These are phyloP conservation scores for Theonella swinhoei DNA, from an alignment of 37 sponge, comb jelly and placozoan genomes.

Conservation along the genomic window DNA sequence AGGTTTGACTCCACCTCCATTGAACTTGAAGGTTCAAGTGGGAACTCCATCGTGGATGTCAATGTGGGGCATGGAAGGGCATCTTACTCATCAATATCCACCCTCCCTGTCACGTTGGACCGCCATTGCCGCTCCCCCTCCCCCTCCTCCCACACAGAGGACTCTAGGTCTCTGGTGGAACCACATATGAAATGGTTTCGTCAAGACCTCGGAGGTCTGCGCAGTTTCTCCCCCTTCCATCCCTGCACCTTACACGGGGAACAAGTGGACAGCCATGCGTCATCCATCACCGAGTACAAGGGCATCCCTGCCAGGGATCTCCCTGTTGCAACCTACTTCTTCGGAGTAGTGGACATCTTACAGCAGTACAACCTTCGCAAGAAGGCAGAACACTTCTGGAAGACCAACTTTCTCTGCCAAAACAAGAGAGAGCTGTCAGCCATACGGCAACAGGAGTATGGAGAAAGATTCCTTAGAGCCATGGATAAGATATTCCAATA, in stretches of 20 bases:
- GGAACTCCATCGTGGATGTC: slow-evolving; percentile 33
- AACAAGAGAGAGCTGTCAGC: slow-evolving; percentile 70
- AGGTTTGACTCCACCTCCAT: background rate
- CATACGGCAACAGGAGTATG: slow-evolving; percentile 68
- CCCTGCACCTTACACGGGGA: slow-evolving; percentile 13
- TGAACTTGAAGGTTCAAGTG: slow-evolving; percentile 1
- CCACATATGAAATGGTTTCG: slow-evolving; percentile 63
- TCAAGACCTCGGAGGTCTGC: slow-evolving; percentile 70
- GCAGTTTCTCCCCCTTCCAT: slow-evolving; percentile 51
- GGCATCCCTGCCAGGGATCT: background rate
- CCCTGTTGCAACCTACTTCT: slow-evolving; percentile 68
- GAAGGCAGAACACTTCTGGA: slow-evolving; percentile 72
- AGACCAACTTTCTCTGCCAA: slow-evolving; percentile 62
- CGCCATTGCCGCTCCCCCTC: background rate
- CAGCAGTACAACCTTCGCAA: slow-evolving; percentile 85
- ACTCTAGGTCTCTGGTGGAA: background rate
- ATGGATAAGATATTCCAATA: slow-evolving; percentile 67
- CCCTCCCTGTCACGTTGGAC: background rate
- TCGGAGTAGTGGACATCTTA: slow-evolving; percentile 92
- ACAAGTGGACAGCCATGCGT: too few species aligned
- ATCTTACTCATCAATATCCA: background rate
- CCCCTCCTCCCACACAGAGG: background rate
- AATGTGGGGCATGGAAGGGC: background rate
- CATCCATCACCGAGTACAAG: background rate
- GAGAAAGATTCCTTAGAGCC: slow-evolving; percentile 54